These are phyloP conservation scores for Nerophis lumbriciformis DNA, from an alignment of 2,113 vertebrate genomes.

Conservation along the genomic window DNA sequence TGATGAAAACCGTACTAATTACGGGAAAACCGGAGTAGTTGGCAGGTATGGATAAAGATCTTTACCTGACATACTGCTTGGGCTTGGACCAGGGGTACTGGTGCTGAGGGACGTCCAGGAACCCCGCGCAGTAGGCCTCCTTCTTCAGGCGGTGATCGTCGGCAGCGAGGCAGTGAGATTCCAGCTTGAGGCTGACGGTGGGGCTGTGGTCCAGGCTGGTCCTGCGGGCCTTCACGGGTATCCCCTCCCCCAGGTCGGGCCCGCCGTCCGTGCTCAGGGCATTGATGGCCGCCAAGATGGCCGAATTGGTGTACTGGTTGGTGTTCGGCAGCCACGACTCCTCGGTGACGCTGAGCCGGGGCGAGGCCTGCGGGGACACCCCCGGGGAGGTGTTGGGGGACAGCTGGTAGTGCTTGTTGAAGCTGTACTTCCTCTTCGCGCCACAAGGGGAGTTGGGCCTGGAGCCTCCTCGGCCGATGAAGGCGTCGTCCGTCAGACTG, in stretches of 20 bases:
- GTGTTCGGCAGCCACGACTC: constrained; percentile 87
- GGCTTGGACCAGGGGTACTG: constrained; percentile 90
- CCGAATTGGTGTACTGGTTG: constrained; percentile 95
- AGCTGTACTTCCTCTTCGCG: constrained; percentile 89
- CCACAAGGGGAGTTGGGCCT: constrained; percentile 84
- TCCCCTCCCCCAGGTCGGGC: constrained; percentile 82
- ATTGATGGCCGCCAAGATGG: constrained; percentile 94
- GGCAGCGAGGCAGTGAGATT: constrained; percentile 80
- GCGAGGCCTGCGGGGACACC: constrained; percentile 84
- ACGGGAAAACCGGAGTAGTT: too few relatives aligned
- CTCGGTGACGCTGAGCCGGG: constrained; percentile 85
- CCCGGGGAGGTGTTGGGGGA: constrained; percentile 86
- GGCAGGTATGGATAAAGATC: too few relatives aligned
- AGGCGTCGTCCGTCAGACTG: constrained; percentile 83
- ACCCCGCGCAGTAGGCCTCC: constrained; percentile 84
- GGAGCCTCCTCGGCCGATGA: constrained; percentile 73
- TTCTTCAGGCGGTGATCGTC: constrained; percentile 86
- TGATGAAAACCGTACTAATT: too few relatives aligned
- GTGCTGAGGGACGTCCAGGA: constrained; percentile 87
- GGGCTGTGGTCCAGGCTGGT: constrained; percentile 78
- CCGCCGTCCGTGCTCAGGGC: constrained; percentile 90
- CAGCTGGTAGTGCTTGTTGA: constrained; percentile 79
- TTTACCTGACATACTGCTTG: constrained; percentile 88
- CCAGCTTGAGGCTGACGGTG: constrained; percentile 78
- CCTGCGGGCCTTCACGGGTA: constrained; percentile 88